These are phyloP conservation scores for Hylyphantes graminicola DNA, from an alignment of 1,140 invertebrate genomes.

Conservation along the genomic window DNA sequence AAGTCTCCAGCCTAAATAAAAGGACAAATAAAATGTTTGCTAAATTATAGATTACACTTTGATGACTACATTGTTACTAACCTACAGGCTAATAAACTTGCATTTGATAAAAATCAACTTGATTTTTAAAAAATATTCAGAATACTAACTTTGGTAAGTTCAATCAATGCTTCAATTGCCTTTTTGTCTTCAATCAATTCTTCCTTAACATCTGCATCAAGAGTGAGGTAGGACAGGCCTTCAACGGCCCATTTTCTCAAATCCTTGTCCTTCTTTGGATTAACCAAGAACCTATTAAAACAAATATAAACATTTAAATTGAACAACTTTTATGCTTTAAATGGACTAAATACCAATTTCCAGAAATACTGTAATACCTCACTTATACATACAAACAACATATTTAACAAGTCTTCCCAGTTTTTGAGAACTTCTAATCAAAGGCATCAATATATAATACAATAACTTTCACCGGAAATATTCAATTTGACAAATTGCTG, in stretches of 20 bases:
- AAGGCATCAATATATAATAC: no score
- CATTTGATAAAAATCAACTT: not conserved
- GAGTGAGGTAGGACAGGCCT: conserved; percentile 94
- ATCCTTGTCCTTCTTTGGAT: conserved; percentile 86
- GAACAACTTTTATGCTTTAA: no score
- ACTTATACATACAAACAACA: no score
- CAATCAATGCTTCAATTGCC: conserved; percentile 87
- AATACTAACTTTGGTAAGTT: conserved; percentile 76
- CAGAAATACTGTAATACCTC: no score
- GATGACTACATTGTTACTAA: no score
- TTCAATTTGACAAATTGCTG: no score
- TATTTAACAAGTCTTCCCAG: no score
- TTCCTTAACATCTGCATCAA: conserved; percentile 99
- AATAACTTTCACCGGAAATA: no score
- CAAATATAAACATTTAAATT: conserved; percentile 29
- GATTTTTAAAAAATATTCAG: not conserved
- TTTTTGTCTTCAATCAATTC: conserved; percentile 88
- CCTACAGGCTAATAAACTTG: not conserved
- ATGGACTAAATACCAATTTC: no score
- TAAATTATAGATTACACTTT: no score
- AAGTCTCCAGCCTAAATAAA: conserved; percentile 75
- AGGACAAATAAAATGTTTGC: no score
- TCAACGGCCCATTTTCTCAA: conserved; percentile 96
- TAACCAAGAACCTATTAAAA: conserved; percentile 80
- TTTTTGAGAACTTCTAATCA: no score